Evolutionary conservation across 1,140 invertebrate genomes (phyloP).

Genomic region (Heliconius eleuchia): DNA sequence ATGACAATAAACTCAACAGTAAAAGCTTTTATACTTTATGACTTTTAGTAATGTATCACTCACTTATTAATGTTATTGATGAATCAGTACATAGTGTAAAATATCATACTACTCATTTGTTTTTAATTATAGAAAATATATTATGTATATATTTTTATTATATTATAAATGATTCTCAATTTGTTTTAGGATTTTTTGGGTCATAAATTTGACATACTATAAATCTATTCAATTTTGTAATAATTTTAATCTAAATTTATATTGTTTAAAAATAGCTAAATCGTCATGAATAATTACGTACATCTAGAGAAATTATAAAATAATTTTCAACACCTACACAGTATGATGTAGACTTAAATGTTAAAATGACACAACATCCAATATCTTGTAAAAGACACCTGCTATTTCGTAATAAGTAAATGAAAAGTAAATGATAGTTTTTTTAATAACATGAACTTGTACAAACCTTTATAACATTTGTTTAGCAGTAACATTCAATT

Average conservation of each 20-base stretch:
- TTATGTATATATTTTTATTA: neutral
- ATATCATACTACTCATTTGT: neutral
- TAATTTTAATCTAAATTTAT: neutral
- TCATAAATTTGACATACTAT: neutral
- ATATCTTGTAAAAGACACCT: slow-evolving; percentile 45
- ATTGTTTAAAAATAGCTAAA: slow-evolving; percentile 43
- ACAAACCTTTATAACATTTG: slow-evolving; percentile 78
- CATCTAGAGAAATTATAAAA: slow-evolving; percentile 45
- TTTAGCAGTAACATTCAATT: slow-evolving; percentile 47
- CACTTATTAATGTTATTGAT: slow-evolving; percentile 1
- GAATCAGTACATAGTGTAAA: neutral
- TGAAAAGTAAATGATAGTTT: slow-evolving; percentile 1
- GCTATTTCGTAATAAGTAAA: slow-evolving; percentile 40
- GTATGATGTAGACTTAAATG: slow-evolving; percentile 54
- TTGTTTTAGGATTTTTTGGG: neutral
- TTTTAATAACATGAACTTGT: slow-evolving; percentile 20
- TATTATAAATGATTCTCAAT: neutral
- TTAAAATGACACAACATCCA: slow-evolving; percentile 48
- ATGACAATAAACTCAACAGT: neutral
- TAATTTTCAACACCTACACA: slow-evolving; percentile 63
- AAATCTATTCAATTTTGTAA: neutral
- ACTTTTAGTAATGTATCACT: slow-evolving; percentile 10
- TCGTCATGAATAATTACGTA: slow-evolving; percentile 44
- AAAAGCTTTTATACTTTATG: neutral
- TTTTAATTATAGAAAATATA: neutral